Conservation (phyloP, 2,888 invertebrate species). For the Drosophila kambysellisi region DNA sequence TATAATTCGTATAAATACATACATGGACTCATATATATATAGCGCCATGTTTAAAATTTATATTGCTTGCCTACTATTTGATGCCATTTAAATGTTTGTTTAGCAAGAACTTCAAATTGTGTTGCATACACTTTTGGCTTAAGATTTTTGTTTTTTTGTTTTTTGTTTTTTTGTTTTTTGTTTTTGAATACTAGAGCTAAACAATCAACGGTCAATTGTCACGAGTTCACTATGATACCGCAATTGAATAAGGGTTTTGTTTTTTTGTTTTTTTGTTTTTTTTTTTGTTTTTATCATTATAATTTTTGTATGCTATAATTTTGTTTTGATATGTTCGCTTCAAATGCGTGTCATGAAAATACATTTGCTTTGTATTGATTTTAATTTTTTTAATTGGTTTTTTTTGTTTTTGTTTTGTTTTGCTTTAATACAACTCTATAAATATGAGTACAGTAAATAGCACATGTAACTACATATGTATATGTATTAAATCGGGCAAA, state of each 20-base stretch:
- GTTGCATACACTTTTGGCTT: constrained; percentile 15
- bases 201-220: constrained; percentile 50
- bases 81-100: constrained; percentile 38
- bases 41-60: constrained; percentile 30
- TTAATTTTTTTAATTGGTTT: constrained; percentile 12
- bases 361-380: constrained; percentile 63
- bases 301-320: constrained; percentile 32
- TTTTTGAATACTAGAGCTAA: constrained; percentile 28
- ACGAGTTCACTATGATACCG: constrained; percentile 40
- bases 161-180: constrained; percentile 1
- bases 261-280: constrained; percentile 3
- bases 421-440: constrained; percentile 60
- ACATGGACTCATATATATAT: constrained; percentile 31
- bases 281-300: constrained; percentile 15
- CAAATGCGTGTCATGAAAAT: constrained; percentile 75
- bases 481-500: constrained; percentile 57
- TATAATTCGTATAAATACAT: constrained; percentile 40
- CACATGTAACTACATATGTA: constrained; percentile 55
- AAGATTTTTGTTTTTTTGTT: background rate
- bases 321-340: constrained; percentile 75
- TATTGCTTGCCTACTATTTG: constrained; percentile 43
- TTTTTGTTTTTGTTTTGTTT: constrained; percentile 8
- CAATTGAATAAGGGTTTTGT: constrained; percentile 23
- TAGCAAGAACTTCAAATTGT: constrained; percentile 39
- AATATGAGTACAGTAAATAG: constrained; percentile 68